Base-by-base conservation (phyloP, 2,888 invertebrate genomes). In the Polydesmus complanatus region DNA sequence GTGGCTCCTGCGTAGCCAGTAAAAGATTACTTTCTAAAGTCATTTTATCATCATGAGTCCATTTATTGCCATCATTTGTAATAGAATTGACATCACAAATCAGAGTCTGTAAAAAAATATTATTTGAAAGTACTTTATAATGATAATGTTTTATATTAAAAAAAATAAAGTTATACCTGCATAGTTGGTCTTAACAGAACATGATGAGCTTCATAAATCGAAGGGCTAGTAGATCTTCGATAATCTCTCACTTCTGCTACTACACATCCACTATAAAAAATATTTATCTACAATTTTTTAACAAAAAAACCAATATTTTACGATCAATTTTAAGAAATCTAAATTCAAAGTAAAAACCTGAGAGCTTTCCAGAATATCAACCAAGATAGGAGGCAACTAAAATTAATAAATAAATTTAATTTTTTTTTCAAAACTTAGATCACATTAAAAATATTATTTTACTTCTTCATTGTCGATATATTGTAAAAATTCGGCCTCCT, bases 401-500 rank as follows among this genome's bases (percentile, higher is more conserved):
- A 67, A 69, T 56, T 52, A 54, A 8, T 27, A 26, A 58, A 21
- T 52, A 50, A 21, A 21, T 23, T 56, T 27, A 21, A 18, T 3
- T 27, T 27, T 3, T 23, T 8, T 14, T 8, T 8, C 37, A 5
- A 37, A 37, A 37, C 14, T 3, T 57, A 55, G 27, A 23, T 21
- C 53, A 59, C 25, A 25, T 23, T 14, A 19, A n/a, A 50, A 52
- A 22, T 37, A 19, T 25, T n/a, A 37, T 8, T 67, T 64, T 67
- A 73, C 71, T 69, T 92, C 86, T 74, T 91, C 91, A 75, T 86
- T 87, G 74, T 93, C 90, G 69, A 94, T 85, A 73, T 87, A 90
- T 71, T 86, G 84, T 67, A 94, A 78, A 65, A 93, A 75, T 71
- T 89, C 74, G 51, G 70, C 84, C 71, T 91, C 90, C 74, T 90